Base-by-base conservation (phyloP, 2,113 vertebrate genomes). In the Xiphophorus hellerii region DNA sequence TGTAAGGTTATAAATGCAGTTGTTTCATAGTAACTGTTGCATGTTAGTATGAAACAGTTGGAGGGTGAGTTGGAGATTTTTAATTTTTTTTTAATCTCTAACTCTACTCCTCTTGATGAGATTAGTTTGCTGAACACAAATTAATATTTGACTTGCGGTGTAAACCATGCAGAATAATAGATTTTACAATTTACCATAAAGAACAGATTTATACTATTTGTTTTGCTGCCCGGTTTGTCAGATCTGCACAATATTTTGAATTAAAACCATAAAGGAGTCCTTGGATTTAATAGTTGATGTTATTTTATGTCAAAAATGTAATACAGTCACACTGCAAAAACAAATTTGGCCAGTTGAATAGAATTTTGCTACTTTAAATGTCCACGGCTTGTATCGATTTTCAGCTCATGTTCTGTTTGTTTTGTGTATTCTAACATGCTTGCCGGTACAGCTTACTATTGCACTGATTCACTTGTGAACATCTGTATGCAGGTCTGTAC, bases 401-500 rank as follows among this genome's bases (percentile, higher is more conserved):
- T 42, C 20, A 2, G 25, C 17, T 15, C 61, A 5, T 71, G 54
- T 7, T 27, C 33, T 22, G 1, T 37, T 31, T 2, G 9, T 73
- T 15, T 62, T 73, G 11, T 48, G n/a, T 33, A 27, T 3, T 13
- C 22, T 11, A 29, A 0, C 3, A 1, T 17, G n/a, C 42, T 68
- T 20, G 9, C 11, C 3, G 7, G 39, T 66, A 28, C 27, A 31
- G 0, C 39, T 25, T 42, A 20, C 51, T 85, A 66, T 88, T 73
- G 17, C 4, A 54, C 33, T 63, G 3, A 5, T 44, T 62, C 6
- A 0, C 12, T 30, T n/a, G 3, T 63, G 11, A 33, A 30, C 30
- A 5, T 81, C 8, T 80, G 28, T 82, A 30, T 73, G 4, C 89
- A 99, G 98, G 96, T 33, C 94, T 99, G 87, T 98, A 97, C 85